Evolutionary conservation across 2,888 invertebrate species (phyloP), one percentile per base, ranked within the genome.

Genomic region (Drosophila dives): DNA sequence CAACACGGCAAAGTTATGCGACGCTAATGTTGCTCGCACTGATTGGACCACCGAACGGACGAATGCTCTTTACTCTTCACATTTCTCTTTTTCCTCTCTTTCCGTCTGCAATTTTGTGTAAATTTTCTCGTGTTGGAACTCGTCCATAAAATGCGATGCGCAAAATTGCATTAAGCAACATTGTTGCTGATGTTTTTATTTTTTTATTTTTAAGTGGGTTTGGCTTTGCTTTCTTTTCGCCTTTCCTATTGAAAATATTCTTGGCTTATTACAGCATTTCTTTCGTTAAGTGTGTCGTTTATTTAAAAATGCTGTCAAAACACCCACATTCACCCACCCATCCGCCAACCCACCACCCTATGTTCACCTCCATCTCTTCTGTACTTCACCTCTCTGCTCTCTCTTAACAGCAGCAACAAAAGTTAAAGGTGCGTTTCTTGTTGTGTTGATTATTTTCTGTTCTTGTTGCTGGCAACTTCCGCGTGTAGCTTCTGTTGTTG

Each of bases 1-100:
- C 65, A 83, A 72, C 67, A 83, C 81, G 66, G 23, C 62, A 63
- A 71, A 83, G 81, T 83, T 89, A 89, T 89, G 89, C 81, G 81
- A 66, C 82, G 76, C 81, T 72, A 86, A 86, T 83, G 86, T 86
- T 42, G 70, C 77, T 88, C 42, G 72, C 82, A 60, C 67, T 81
- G 82, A 77, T 77, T 77, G 82, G 55, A 58, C 42, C 17, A 17
- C 8, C 8, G 17, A 8, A 26, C 29, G 32, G 20, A 33, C 53
- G 23, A 20, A 12, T 7, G 20, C 36, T 26, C n/a, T 12, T 34
- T 32, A n/a, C 64, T 40, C 23, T 38, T 12, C 10, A 11, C n/a
- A 15, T 38, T 45, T 6, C 17, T 12, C 42, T 8, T 15, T n/a
- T 26, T 26, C 20, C 45, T 12, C 26, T 38, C 45, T 45, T 34